Evolutionary conservation across 2,113 vertebrate species (phyloP).

Genomic region (Tylochromis polylepis): DNA sequence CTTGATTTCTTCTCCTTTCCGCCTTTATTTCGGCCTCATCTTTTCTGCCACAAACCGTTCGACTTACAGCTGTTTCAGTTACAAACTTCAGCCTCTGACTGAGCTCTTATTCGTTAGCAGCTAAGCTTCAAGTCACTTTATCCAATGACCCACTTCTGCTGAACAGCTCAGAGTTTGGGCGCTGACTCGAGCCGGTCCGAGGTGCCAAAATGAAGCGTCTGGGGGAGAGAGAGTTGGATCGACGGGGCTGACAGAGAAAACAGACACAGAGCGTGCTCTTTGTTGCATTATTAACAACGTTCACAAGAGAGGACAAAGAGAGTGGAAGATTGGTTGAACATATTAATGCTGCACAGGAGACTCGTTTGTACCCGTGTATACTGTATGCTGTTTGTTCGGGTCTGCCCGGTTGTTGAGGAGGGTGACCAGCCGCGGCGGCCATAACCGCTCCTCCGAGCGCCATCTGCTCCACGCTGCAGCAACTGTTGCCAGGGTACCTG

Average conservation of each 20-base stretch:
- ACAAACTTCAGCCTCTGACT: neutral
- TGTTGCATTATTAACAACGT: neutral
- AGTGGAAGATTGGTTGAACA: neutral
- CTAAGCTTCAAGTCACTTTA: neutral
- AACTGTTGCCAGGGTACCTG: conserved; percentile 62
- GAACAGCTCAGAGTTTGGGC: neutral
- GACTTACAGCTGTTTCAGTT: neutral
- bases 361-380: neutral
- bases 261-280: neutral
- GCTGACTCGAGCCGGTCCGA: neutral
- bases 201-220: neutral
- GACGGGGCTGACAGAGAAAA: neutral
- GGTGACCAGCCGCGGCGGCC: conserved; percentile 26
- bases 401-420: neutral
- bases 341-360: neutral
- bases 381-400: neutral
- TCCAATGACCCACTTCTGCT: neutral
- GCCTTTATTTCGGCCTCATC: neutral
- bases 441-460: conserved; percentile 38
- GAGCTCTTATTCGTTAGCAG: neutral
- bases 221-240: neutral
- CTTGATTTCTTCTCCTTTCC: neutral
- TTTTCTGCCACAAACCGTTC: neutral
- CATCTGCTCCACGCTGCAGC: conserved; percentile 58
- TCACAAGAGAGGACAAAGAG: neutral